phyloP scores from a whole-genome alignment of 2,113 vertebrate species.

The Eptatretus burgeri region DNA sequence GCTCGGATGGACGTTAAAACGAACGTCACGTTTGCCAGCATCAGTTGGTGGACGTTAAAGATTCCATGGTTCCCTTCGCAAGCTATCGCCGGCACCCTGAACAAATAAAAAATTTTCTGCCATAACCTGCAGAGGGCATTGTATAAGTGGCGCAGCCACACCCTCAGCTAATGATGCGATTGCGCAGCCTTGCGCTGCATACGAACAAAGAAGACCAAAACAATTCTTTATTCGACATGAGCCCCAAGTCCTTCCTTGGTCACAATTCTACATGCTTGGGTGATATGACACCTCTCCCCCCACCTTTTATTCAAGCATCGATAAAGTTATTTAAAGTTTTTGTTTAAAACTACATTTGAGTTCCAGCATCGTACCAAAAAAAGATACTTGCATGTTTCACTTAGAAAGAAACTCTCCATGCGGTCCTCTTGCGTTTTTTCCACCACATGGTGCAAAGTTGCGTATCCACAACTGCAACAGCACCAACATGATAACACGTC shows the following conservation, averaged over 20 bases:
- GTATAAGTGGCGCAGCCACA: no score
- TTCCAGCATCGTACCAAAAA: conserved; percentile 34
- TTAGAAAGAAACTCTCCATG: conserved; percentile 98
- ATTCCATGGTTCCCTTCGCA: no score
- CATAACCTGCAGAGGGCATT: no score
- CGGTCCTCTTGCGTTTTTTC: conserved; percentile 94
- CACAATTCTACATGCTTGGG: background rate
- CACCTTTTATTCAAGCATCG: background rate
- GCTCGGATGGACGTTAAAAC: no score
- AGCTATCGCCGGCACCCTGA: no score
- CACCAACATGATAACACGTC: no score
- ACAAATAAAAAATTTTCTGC: no score
- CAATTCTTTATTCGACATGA: background rate
- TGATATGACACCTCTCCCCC: background rate
- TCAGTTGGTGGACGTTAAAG: no score
- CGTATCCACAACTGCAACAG: conserved; percentile 55
- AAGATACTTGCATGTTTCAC: conserved; percentile 92
- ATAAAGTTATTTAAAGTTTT: background rate
- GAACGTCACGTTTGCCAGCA: no score
- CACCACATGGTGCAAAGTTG: conserved; percentile 75
- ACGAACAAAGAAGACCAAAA: background rate
- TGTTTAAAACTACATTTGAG: background rate
- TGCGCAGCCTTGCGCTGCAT: background rate
- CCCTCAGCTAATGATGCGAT: background rate
- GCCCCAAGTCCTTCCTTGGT: background rate